Percentiles rank a stretch among this genome's conserved stretches.
Conservation (phyloP, 2,888 invertebrate genomes). For the Myopa tessellatipennis region DNA sequence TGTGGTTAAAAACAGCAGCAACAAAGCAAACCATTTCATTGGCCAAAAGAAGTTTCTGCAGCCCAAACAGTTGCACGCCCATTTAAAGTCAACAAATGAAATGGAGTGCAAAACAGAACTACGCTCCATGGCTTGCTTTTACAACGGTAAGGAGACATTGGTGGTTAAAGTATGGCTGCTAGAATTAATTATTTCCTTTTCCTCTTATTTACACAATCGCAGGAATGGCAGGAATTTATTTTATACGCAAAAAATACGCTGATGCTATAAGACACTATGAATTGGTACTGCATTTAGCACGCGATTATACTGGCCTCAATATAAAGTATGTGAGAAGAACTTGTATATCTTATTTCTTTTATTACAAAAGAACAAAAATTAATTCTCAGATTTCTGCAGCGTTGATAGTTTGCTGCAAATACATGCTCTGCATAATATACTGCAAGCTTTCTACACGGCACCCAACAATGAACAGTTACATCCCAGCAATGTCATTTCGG, state of each 20-base stretch:
- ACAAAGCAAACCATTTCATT: slow-evolving; percentile 61
- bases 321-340: slow-evolving; percentile 53
- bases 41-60: slow-evolving; percentile 69
- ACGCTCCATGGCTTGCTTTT: slow-evolving; percentile 73
- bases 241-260: slow-evolving; percentile 70
- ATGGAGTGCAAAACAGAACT: slow-evolving; percentile 75
- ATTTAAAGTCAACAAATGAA: slow-evolving; percentile 73
- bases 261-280: slow-evolving; percentile 74
- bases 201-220: slow-evolving; percentile 12
- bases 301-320: slow-evolving; percentile 56
- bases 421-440: slow-evolving; percentile 76
- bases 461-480: neutral
- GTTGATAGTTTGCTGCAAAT: slow-evolving; percentile 77
- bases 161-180: neutral
- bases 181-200: neutral
- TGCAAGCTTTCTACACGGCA: slow-evolving; percentile 67
- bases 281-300: slow-evolving; percentile 71
- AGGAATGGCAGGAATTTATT: slow-evolving; percentile 75
- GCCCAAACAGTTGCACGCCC: slow-evolving; percentile 75
- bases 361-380: neutral
- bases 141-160: slow-evolving; percentile 71
- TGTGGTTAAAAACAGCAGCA: slow-evolving; percentile 56
- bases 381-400: slow-evolving; percentile 48
- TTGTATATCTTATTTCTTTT: neutral
- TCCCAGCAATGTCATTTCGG: neutral